Conservation (phyloP, 2,113 vertebrate species). For the human (Homo sapiens) region DNA sequence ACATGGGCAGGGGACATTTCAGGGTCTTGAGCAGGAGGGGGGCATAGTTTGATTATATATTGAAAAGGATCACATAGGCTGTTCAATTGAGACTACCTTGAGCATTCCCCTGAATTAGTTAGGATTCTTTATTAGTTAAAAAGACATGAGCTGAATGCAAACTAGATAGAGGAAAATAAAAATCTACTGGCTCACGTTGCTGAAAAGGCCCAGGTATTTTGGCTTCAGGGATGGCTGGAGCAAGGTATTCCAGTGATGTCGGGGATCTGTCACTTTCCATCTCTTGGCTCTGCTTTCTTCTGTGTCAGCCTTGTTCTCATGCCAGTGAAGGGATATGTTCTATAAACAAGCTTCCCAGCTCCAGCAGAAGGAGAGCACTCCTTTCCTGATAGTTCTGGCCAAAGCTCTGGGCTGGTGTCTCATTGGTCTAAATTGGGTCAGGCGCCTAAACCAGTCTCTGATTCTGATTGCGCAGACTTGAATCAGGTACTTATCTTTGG, state of each 20-base stretch:
- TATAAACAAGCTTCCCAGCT: neutral
- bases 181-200: neutral
- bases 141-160: neutral
- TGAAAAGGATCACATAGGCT: neutral
- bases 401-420: conserved; percentile 5
- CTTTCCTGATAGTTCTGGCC: neutral
- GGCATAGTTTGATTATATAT: neutral
- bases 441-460: neutral
- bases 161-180: neutral
- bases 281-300: neutral
- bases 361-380: neutral
- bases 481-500: neutral
- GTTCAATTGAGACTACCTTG: neutral
- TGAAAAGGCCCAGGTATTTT: conserved; percentile 43
- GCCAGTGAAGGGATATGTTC: neutral
- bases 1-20: too few species aligned
- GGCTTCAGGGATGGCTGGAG: neutral
- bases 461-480: neutral
- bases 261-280: neutral
- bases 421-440: conserved; percentile 50
- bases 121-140: conserved; percentile 6
- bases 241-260: neutral
- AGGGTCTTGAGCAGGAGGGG: neutral
- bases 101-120: neutral
- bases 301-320: neutral